These are phyloP conservation scores for Karalla daura DNA, from an alignment of 2,797 vertebrate genomes.

Conservation along the genomic window DNA sequence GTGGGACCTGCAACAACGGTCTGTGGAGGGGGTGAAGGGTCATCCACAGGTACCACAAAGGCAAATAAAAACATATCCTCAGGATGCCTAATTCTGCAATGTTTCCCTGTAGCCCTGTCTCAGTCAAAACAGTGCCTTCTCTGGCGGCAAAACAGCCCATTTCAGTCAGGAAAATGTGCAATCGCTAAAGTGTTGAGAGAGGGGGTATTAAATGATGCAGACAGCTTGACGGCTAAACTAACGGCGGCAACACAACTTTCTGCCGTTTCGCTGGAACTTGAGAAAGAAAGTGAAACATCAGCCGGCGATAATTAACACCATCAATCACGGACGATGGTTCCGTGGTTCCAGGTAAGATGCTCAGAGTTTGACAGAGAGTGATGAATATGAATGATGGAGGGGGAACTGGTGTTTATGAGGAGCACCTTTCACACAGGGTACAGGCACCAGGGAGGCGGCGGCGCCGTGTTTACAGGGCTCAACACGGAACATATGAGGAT, in stretches of 20 bases:
- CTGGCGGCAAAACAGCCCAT: constrained; percentile 4
- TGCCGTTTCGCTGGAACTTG: constrained; percentile 52
- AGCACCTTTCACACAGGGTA: constrained; percentile 43
- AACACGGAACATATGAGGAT: constrained; percentile 69
- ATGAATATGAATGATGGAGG: constrained; percentile 64
- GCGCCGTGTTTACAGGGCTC: constrained; percentile 65
- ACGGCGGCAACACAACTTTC: constrained; percentile 29
- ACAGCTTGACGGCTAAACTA: constrained; percentile 26
- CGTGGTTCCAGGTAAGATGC: constrained; percentile 56
- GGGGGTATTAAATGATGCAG: background rate
- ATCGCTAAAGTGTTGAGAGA: constrained; percentile 10
- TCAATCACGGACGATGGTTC: constrained; percentile 63
- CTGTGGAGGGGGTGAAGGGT: background rate
- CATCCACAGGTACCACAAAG: background rate
- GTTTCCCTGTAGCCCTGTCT: background rate
- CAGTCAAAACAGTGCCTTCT: background rate
- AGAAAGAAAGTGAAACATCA: constrained; percentile 65
- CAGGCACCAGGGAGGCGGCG: constrained; percentile 39
- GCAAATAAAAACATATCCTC: background rate
- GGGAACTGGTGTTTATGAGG: constrained; percentile 52
- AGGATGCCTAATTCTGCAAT: background rate
- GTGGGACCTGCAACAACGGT: constrained; percentile 29
- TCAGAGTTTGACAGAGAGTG: constrained; percentile 50
- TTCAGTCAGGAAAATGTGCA: constrained; percentile 15
- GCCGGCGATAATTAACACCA: constrained; percentile 67